Conservation (phyloP, 2,888 invertebrate genomes). For the Heteropelma amictum region DNA sequence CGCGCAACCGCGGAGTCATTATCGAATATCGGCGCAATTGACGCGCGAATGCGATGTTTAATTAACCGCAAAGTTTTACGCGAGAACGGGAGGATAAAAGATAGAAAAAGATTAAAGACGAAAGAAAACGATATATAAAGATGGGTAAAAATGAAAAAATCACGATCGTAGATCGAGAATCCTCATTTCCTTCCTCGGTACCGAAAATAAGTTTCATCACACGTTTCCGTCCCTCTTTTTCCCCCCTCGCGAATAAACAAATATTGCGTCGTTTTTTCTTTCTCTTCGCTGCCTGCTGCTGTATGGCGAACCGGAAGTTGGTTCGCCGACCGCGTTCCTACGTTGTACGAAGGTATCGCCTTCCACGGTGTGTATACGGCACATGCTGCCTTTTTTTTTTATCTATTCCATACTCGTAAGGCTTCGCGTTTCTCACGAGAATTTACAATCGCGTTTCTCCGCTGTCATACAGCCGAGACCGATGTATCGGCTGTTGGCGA, state of each 20-base stretch:
- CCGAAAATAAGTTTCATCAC: neutral
- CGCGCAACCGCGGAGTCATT: conserved; percentile 10
- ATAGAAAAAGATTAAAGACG: no score
- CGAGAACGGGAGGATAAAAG: no score
- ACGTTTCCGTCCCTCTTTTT: no score
- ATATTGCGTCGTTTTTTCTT: no score
- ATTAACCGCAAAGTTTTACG: no score
- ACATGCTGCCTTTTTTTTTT: conserved; percentile 37
- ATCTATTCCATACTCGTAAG: conserved; percentile 56
- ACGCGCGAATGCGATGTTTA: conserved; percentile 41
- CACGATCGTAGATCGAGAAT: no score
- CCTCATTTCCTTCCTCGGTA: no score
- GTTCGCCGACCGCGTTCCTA: conserved; percentile 41
- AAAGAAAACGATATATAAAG: no score
- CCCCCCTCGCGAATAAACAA: no score
- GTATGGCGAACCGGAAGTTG: conserved; percentile 47
- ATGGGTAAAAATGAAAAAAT: no score
- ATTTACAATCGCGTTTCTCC: conserved; percentile 49
- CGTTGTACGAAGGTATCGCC: conserved; percentile 35
- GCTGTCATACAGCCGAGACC: conserved; percentile 2
- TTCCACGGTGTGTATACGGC: no score
- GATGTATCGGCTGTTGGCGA: conserved; percentile 22
- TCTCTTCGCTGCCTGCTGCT: neutral
- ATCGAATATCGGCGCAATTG: conserved; percentile 47
- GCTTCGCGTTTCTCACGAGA: conserved; percentile 58